These are phyloP conservation scores for Drosophila burlai DNA, from an alignment of 1,140 invertebrate genomes.

Conservation along the genomic window DNA sequence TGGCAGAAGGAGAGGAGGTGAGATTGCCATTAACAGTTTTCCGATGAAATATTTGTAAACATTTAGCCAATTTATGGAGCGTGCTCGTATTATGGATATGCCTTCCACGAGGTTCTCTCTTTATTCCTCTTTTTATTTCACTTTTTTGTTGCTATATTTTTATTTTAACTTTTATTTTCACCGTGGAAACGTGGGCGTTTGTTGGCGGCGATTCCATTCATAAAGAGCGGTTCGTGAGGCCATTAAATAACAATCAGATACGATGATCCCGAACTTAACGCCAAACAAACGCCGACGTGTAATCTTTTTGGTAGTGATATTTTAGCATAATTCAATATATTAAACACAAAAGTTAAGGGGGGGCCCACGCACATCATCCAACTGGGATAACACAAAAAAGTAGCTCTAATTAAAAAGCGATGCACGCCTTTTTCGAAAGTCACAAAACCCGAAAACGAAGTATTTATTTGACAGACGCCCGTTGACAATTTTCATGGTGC, in stretches of 20 bases:
- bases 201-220: conserved; percentile 65
- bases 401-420: conserved; percentile 77
- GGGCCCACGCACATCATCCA: conserved; percentile 46
- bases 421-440: conserved; percentile 64
- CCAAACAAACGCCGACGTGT: conserved; percentile 80
- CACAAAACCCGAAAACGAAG: conserved; percentile 34
- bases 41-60: conserved; percentile 80
- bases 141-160: background rate
- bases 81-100: conserved; percentile 58
- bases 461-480: conserved; percentile 61
- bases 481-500: conserved; percentile 56
- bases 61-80: conserved; percentile 79
- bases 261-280: conserved; percentile 71
- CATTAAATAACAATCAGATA: conserved; percentile 82
- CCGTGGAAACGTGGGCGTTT: conserved; percentile 41
- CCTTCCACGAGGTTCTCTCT: conserved; percentile 20
- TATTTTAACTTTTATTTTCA: background rate
- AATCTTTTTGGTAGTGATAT: conserved; percentile 58
- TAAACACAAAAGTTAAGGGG: conserved; percentile 31
- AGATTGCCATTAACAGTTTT: conserved; percentile 38
- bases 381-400: conserved; percentile 42
- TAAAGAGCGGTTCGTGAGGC: conserved; percentile 67
- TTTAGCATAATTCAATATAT: conserved; percentile 65
- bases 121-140: conserved; percentile 2
- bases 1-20: conserved; percentile 3